A percentile compares a stretch with the other conserved stretches of the same genome.
These are phyloP conservation scores for Homarus americanus DNA, from an alignment of 1,140 invertebrate genomes.

Conservation along the genomic window DNA sequence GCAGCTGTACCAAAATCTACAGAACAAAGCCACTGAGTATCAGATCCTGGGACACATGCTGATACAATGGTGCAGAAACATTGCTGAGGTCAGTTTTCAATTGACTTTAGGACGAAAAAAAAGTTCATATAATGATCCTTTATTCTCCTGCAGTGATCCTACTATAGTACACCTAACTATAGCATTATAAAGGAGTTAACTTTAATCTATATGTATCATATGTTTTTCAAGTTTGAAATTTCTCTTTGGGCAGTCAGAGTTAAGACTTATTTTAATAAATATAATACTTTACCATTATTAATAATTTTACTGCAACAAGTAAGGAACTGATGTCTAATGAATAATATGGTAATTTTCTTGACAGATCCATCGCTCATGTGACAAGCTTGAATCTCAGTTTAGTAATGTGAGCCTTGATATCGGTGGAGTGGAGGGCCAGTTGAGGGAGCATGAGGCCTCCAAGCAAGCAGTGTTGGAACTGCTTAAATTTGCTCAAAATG, in stretches of 20 bases:
- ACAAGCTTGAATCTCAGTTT: constrained; percentile 79
- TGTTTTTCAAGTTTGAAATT: too few species aligned
- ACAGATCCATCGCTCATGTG: constrained; percentile 81
- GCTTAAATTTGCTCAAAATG: constrained; percentile 82
- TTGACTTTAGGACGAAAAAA: not conserved
- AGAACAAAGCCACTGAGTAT: constrained; percentile 85
- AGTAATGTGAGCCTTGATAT: constrained; percentile 78
- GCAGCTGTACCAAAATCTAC: constrained; percentile 84
- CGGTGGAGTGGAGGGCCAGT: constrained; percentile 79
- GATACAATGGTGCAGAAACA: constrained; percentile 84
- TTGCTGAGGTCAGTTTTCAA: constrained; percentile 81
- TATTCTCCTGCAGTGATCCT: not conserved
- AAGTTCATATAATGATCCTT: not conserved
- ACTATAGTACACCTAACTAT: not conserved
- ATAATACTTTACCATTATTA: not conserved
- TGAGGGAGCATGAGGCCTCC: constrained; percentile 82
- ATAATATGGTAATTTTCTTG: too few species aligned
- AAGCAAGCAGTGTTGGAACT: constrained; percentile 82
- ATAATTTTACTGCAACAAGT: too few species aligned
- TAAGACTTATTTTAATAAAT: not conserved
- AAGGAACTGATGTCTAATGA: too few species aligned
- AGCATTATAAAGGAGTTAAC: not conserved
- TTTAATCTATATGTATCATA: too few species aligned
- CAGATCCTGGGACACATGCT: constrained; percentile 86
- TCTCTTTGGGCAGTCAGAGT: too few species aligned